Base-by-base conservation (phyloP, 2,113 vertebrate species). In the Orientallactaga bullata region DNA sequence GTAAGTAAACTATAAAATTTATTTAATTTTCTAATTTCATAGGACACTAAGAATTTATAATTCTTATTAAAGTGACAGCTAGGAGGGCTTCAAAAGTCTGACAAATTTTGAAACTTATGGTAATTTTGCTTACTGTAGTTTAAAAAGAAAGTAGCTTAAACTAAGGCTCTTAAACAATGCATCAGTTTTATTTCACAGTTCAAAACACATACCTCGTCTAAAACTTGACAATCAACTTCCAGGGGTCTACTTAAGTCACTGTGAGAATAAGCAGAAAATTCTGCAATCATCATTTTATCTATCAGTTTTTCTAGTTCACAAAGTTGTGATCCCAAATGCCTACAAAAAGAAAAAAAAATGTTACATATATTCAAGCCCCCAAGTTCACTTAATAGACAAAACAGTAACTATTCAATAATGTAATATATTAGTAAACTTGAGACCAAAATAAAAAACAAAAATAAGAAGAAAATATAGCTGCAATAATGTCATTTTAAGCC, bases 231-330 rank as follows among this genome's bases (percentile, higher is more conserved):
- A 95, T 99, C 99, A 58, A 99, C 99, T 97, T 98, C 99, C 93
- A 99, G 97, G 88, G 98, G 98, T 95, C 99, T 98, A 97, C 98
- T 99, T 97, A 99, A 99, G 97, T 99, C 99, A 91, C 97, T 99
- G 87, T 98, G 98, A 83, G 98, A 98, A 1, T 99, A 99, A 84
- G 99, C 99, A 95, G 98, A 99, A 98, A 99, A 99, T 95, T 99
- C 99, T 90, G 99, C 99, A 98, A 99, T 98, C 99, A 99, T 99
- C 99, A 99, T 99, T 98, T 99, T 99, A 97, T 99, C 99, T 77
- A 99, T 99, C 91, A 99, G 98, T 97, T 99, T 99, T 98, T 99
- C 99, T 98, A 99, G 98, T 98, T 99, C 99, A 97, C 99, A 99
- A 96, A 99, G 99, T 97, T 99, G 99, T 51, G 99, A 99, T 97